A percentile compares a stretch with the other conserved stretches of the same genome.
phyloP scores from a whole-genome alignment of 2,888 invertebrate species.

The Metacarcinus magister region DNA sequence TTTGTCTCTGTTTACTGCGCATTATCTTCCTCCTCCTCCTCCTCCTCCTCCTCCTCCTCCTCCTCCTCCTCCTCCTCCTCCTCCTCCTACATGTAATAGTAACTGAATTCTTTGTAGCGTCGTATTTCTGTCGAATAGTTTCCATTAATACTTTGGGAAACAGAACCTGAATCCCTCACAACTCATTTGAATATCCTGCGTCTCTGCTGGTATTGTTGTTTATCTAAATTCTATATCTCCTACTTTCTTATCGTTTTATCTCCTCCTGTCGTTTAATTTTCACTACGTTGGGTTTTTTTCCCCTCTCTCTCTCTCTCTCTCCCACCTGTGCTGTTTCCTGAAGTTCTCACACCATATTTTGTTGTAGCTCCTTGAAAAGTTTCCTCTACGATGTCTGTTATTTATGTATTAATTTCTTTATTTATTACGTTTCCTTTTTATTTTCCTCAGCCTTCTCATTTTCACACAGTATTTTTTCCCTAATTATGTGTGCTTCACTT shows the following conservation, averaged over 20 bases:
- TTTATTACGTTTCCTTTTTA: background rate
- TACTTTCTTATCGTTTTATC: background rate
- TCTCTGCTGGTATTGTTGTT: background rate
- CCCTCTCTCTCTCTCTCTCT: background rate
- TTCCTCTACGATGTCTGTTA: background rate
- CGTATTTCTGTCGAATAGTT: background rate
- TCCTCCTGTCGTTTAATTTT: background rate
- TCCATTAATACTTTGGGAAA: background rate
- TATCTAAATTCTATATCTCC: background rate
- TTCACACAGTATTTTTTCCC: too few relatives aligned
- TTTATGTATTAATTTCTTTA: background rate
- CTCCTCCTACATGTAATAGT: background rate
- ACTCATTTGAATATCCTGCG: background rate
- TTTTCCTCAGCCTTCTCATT: background rate
- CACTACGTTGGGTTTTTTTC: background rate
- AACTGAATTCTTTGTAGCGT: background rate
- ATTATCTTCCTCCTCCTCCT: background rate
- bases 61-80: constrained; percentile 13
- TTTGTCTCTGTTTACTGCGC: background rate
- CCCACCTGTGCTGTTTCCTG: background rate
- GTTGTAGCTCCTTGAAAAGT: background rate
- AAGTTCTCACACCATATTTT: background rate
- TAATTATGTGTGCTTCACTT: too few relatives aligned
- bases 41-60: background rate
- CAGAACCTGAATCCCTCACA: background rate